Percentiles rank a stretch among this genome's conserved stretches.
These are phyloP conservation scores for Nannoperca obscura DNA, from an alignment of 2,797 vertebrate species.

Conservation along the genomic window DNA sequence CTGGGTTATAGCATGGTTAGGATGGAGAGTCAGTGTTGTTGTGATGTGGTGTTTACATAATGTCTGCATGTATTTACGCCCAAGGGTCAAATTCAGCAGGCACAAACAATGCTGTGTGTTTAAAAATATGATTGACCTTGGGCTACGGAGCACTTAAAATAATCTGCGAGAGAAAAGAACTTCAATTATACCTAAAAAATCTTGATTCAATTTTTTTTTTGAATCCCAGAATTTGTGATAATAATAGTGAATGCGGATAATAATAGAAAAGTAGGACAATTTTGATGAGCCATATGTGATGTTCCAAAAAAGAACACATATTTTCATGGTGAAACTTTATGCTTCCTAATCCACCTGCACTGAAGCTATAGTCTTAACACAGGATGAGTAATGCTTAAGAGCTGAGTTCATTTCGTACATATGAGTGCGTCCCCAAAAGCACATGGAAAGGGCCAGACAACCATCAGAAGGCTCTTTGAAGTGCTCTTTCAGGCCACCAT, in stretches of 20 bases:
- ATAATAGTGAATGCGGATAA: neutral
- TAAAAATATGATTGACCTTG: conserved; percentile 11
- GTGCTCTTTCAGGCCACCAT: conserved; percentile 74
- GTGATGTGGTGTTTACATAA: conserved; percentile 43
- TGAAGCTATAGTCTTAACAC: conserved; percentile 36
- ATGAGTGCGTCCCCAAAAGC: conserved; percentile 67
- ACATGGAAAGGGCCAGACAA: conserved; percentile 68
- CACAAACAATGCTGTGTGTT: conserved; percentile 1
- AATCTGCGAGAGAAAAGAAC: neutral
- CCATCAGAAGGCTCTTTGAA: conserved; percentile 77
- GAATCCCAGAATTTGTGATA: neutral
- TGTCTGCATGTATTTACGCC: conserved; percentile 45
- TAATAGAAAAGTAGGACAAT: conserved; percentile 6
- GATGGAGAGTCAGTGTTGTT: conserved; percentile 23
- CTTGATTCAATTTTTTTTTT: neutral
- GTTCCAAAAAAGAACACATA: conserved; percentile 11
- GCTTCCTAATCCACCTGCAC: conserved; percentile 42
- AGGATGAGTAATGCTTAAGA: conserved; percentile 71
- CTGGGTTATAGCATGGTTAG: conserved; percentile 26
- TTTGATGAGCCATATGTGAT: neutral
- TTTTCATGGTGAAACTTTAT: conserved; percentile 58
- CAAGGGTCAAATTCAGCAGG: conserved; percentile 34
- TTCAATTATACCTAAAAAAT: neutral
- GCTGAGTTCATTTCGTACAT: conserved; percentile 58
- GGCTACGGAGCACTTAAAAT: neutral